Base-by-base conservation (phyloP, 2,888 invertebrate genomes). In the Patella depressa region DNA sequence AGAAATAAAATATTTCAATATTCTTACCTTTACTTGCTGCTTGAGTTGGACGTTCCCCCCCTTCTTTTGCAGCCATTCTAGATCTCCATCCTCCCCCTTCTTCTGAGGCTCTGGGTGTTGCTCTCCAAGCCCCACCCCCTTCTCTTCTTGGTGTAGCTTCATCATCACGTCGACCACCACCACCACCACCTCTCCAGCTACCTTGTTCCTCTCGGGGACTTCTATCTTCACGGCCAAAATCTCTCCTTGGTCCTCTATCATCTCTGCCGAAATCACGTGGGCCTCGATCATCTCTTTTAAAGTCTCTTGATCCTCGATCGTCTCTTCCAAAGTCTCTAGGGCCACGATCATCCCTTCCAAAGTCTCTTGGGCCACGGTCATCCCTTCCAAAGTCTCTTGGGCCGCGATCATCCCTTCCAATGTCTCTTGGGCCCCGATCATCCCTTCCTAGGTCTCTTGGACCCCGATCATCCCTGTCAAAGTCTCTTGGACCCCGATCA, bases 181-280 rank as follows among this genome's bases (percentile, higher is more conserved):
- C 45, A 45, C 45, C 45, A 9, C 45, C 45, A 9, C 45, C 45
- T 45, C 45, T 45, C 45, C 45, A 45, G 45, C 45, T 45, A 71
- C 77, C 80, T 53, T 80, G 73, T 15, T 79, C 82, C 69, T 78
- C 80, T 74, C 77, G 71, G 12, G 75, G 70, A 76, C 72, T 82
- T 73, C 81, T 73, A 72, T 76, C 76, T 71, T 82, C 83, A 19
- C 82, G 74, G 73, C 82, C 80, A 73, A 76, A 80, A 34, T 78
- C 70, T 71, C 80, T 72, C 12, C 80, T 76, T 19, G 78, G 76
- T 29, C 77, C 78, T 69, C 78, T 72, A 29, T 81, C 83, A 79
- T 83, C 84, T 29, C 82, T 71, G 17, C 45, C 59, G 4, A 78
- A 71, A 11, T 79, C 79, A 73, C 80, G 76, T 14, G 78, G 80